phyloP scores from a whole-genome alignment of 2,797 vertebrate genomes.

The Galagoides demidoff region DNA sequence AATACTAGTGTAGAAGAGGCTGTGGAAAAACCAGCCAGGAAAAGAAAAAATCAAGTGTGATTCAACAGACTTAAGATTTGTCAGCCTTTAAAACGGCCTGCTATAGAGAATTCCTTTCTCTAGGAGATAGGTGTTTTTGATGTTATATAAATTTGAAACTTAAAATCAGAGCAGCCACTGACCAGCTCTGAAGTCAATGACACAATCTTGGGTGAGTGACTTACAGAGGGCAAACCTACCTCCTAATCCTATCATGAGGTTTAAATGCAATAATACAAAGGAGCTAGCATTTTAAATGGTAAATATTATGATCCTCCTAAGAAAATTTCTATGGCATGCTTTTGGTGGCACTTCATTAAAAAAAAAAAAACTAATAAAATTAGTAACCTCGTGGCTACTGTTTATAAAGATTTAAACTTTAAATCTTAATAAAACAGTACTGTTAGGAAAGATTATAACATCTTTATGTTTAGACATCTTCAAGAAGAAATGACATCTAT shows the following conservation, averaged over 20 bases:
- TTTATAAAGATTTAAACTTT: slow-evolving; percentile 32
- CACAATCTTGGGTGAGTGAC: neutral
- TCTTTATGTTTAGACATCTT: neutral
- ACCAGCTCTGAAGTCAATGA: neutral
- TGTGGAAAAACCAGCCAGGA: neutral
- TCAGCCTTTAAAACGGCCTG: neutral
- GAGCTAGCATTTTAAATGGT: neutral
- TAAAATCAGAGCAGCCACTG: neutral
- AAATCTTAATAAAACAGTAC: slow-evolving; percentile 1
- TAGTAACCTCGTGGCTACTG: neutral
- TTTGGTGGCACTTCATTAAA: neutral
- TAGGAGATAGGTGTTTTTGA: neutral
- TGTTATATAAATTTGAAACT: neutral
- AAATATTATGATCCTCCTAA: neutral
- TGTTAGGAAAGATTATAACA: neutral
- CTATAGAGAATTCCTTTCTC: neutral
- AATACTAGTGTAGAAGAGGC: neutral
- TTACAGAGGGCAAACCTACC: neutral
- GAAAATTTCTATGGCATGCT: neutral
- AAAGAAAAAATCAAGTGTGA: neutral
- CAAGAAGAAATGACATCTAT: neutral
- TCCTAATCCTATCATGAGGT: neutral
- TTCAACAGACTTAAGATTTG: neutral
- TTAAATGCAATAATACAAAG: neutral
- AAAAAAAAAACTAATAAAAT: neutral